Conservation (phyloP, 2,797 vertebrate species). For the Xiphophorus birchmanni region DNA sequence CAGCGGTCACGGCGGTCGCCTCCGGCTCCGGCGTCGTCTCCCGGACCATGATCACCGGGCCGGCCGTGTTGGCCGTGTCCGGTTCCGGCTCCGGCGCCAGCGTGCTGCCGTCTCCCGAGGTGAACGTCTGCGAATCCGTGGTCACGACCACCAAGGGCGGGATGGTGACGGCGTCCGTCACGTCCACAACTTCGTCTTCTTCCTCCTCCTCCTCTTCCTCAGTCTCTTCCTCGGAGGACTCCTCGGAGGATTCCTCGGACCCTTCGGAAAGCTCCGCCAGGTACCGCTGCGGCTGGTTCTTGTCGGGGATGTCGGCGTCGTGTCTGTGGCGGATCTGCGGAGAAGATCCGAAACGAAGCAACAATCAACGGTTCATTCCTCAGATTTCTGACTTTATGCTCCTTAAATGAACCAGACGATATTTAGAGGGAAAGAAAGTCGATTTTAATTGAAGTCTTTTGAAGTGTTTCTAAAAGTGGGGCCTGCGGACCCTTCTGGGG, state of each 20-base stretch:
- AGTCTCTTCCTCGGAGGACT: conserved; percentile 4
- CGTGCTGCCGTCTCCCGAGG: background rate
- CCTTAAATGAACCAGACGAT: background rate
- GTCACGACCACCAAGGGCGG: background rate
- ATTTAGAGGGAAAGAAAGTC: background rate
- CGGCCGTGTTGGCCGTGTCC: background rate
- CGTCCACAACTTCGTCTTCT: conserved; percentile 8
- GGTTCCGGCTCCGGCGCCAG: background rate
- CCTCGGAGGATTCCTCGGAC: conserved; percentile 20
- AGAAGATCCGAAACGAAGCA: background rate
- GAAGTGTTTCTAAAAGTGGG: background rate
- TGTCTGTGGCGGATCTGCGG: conserved; percentile 5
- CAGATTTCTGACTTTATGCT: background rate
- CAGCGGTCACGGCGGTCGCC: background rate
- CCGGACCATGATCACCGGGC: background rate
- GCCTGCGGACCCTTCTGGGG: background rate
- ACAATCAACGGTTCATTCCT: background rate
- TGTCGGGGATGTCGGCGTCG: conserved; percentile 23
- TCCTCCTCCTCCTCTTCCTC: background rate
- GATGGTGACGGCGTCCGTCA: background rate
- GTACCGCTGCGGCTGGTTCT: background rate
- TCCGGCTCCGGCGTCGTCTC: background rate
- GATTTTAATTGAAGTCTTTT: background rate
- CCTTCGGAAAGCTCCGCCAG: background rate
- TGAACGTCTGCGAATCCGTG: background rate